Evolutionary conservation across 2,888 invertebrate genomes (phyloP), one percentile per base, ranked within the genome.

Genomic region (Mesoligia furuncula): DNA sequence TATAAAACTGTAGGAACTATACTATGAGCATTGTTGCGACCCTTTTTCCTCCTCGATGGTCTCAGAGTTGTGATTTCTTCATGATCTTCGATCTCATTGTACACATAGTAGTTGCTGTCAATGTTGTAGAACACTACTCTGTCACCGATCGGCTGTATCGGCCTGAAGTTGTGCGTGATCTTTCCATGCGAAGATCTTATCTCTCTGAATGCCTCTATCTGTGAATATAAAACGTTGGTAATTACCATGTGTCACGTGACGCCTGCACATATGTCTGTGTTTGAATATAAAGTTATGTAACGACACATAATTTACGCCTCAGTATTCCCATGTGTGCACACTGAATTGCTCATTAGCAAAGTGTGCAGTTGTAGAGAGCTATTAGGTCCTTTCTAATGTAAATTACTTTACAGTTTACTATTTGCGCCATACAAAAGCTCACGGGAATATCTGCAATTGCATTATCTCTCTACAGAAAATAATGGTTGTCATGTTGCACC

Each of bases 81-180:
- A 0, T 93, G 93, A 0, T 95, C 94, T 66, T 96, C 96, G 3
- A 96, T 88, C 81, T 96, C 96, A 83, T 96, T 96, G 89, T 96
- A 96, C 27, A 90, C 92, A 84, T 94, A 96, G 86, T 96, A 96
- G 75, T 92, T 96, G 85, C 88, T 95, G 82, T 96, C 97, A 3
- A 97, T 93, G 81, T 98, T 98, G 89, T 97, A 97, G 90, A 95
- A 97, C 0, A 98, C 97, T 0, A 95, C 94, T 85, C 99, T 96
- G 88, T 98, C 98, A 51, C 98, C 98, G 1, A 98, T 95, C 0
- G 98, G 98, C 90, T 99, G 98, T 54, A 98, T 97, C 0, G 99
- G 98, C 24, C 99, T 97, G 93, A 98, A 98, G 93, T 99, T 99
- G 91, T 98, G 98, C 0, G 97, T 98, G 82, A 99, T 95, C 85